Evolutionary conservation across 2,797 vertebrate genomes (phyloP).

Genomic region (Myoxocephalus aenaeus): DNA sequence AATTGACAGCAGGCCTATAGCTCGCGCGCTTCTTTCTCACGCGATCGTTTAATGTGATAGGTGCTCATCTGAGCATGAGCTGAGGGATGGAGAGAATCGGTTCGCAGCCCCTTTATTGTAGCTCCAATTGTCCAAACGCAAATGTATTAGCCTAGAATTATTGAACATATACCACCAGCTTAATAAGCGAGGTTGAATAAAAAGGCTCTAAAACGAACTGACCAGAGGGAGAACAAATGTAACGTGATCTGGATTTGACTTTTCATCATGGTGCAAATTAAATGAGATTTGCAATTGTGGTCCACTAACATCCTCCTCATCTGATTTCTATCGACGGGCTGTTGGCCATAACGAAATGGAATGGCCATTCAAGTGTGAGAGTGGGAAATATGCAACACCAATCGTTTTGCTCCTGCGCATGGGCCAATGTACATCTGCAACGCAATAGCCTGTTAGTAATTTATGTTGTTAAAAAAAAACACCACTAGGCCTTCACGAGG

Average conservation of each 20-base stretch:
- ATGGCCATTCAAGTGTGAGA: conserved; percentile 14
- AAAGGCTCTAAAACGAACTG: conserved; percentile 3
- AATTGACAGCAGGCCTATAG: conserved; percentile 13
- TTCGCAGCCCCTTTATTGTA: neutral
- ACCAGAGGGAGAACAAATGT: neutral
- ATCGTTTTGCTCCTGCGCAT: neutral
- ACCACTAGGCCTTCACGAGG: too few species aligned
- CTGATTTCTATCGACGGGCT: conserved; percentile 19
- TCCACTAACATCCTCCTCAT: conserved; percentile 33
- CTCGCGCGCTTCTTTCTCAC: conserved; percentile 60
- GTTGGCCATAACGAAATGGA: conserved; percentile 4
- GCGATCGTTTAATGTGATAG: conserved; percentile 56
- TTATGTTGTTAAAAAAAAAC: neutral
- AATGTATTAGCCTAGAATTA: neutral
- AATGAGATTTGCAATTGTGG: conserved; percentile 19
- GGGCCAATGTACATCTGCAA: conserved; percentile 4
- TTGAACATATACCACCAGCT: neutral
- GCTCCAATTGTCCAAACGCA: neutral
- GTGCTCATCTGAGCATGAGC: conserved; percentile 50
- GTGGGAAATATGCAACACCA: neutral
- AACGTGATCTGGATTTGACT: conserved; percentile 29
- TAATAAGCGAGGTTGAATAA: conserved; percentile 5
- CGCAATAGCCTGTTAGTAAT: neutral
- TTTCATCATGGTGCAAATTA: conserved; percentile 12
- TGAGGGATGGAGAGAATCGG: neutral